A percentile compares a stretch with the other conserved stretches of the same genome.
These are phyloP conservation scores for Standfussiana lucernea DNA, from an alignment of 2,888 invertebrate species.

Conservation along the genomic window DNA sequence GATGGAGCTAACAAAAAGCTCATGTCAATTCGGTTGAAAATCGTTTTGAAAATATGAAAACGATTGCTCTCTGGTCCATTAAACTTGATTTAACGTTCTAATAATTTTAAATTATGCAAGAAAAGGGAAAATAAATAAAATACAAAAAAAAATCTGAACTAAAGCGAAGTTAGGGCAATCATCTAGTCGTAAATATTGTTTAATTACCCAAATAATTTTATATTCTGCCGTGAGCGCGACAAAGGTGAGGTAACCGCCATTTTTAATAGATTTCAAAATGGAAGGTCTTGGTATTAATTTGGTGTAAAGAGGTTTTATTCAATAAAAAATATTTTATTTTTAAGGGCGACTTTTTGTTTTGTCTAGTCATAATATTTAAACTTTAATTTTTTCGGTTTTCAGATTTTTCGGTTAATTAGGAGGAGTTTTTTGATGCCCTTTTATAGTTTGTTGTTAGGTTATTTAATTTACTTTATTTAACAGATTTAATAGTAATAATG, in stretches of 20 bases:
- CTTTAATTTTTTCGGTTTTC: too few relatives aligned
- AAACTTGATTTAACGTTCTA: constrained; percentile 49
- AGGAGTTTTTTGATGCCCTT: too few relatives aligned
- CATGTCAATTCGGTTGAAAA: neutral
- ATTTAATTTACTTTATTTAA: too few relatives aligned
- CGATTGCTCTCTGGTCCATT: constrained; percentile 13
- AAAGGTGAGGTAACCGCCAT: constrained; percentile 41
- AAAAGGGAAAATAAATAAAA: constrained; percentile 20
- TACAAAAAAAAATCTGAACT: constrained; percentile 24
- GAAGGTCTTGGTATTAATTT: constrained; percentile 22
- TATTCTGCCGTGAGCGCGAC: constrained; percentile 37
- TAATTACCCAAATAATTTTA: constrained; percentile 55
- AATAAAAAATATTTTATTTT: neutral
- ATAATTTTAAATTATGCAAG: constrained; percentile 53
- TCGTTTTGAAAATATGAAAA: neutral
- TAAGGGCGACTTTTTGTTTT: neutral
- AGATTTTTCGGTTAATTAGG: too few relatives aligned
- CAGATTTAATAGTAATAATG: too few relatives aligned
- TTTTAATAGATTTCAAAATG: constrained; percentile 48
- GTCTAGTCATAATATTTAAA: neutral
- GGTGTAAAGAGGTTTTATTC: constrained; percentile 7
- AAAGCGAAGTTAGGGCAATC: constrained; percentile 25
- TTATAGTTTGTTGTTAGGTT: too few relatives aligned
- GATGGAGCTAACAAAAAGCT: neutral
- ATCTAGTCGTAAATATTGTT: constrained; percentile 53